Evolutionary conservation across 2,113 vertebrate genomes (phyloP).

Genomic region (Amblyornis subalaris): DNA sequence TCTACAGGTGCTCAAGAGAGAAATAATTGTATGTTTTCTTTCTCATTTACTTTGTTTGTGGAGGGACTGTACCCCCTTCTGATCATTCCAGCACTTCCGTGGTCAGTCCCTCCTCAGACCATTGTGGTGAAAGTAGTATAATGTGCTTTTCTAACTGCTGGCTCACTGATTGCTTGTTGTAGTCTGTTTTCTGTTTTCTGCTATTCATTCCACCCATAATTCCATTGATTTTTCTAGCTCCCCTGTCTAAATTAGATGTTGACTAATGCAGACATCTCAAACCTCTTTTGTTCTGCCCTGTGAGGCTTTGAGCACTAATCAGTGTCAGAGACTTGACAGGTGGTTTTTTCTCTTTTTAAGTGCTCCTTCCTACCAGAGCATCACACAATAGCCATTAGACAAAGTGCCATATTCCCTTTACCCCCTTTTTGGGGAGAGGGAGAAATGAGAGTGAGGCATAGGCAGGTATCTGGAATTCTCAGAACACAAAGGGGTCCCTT

Average conservation of each 20-base stretch:
- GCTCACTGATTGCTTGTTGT: background rate
- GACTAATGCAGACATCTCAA: background rate
- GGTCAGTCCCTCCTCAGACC: background rate
- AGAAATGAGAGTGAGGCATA: background rate
- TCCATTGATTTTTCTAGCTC: background rate
- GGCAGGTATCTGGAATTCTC: background rate
- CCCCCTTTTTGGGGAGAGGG: fast-evolving
- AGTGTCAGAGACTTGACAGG: background rate
- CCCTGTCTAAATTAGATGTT: background rate
- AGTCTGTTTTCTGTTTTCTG: background rate
- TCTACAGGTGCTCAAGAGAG: background rate
- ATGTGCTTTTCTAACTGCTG: background rate
- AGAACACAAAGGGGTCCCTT: background rate
- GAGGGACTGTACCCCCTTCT: background rate
- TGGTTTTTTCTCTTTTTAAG: background rate
- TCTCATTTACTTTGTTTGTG: background rate
- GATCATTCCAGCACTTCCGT: background rate
- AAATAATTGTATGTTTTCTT: constrained; percentile 11
- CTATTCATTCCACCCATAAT: background rate
- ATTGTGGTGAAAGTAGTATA: background rate
- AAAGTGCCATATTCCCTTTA: background rate
- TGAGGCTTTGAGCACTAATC: background rate
- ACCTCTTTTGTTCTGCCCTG: background rate
- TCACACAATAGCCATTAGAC: background rate
- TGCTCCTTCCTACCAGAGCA: background rate